Evolutionary conservation across 2,888 invertebrate genomes (phyloP), one percentile per base, ranked within the genome.

Genomic region (Embidobia sp.): DNA sequence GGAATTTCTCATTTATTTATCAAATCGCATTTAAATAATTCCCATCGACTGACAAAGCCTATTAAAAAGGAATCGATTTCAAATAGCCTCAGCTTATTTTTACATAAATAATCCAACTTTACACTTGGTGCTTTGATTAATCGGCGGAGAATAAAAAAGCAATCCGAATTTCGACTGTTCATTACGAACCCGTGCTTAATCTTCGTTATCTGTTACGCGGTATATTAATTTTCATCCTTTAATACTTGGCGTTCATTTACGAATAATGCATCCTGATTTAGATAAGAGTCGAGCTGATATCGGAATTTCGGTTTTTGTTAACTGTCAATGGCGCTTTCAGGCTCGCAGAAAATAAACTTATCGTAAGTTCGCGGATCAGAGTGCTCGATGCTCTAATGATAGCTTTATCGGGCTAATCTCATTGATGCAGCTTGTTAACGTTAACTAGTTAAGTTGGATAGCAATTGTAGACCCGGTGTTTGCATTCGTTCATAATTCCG

Each of bases 301-400:
- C 27, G 19, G n/a, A 26, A 59, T 59, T 59, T 44, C 7, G 10
- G 15, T 35, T 59, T 31, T 40, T 40, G 10, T 27, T 40, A 1
- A 33, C 19, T 40, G 18, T 15, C 44, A 44, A 31, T 44, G 13
- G 10, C 3, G 22, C 19, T 26, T 46, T 46, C 11, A 26, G 42
- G 27, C 42, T 42, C 11, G 29, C 10, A 26, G 48, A 59, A 59
- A 59, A 61, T 61, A 48, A 61, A 48, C 35, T 61, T 61, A 48
- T 61, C 19, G 19, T 18, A 5, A 35, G 37, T 10, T 37, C 13
- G 19, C 15, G 33, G 48, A 48, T 61, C 48, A 27, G 33, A 37
- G 48, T 11, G 31, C 19, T 16, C 22, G 37, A 33, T 46, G 15
- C 10, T 22, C 22, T 16, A 27, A 16, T 33, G 37, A 48, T 48